Evolutionary conservation across 2,888 invertebrate genomes (phyloP), one percentile per base, ranked within the genome.

Genomic region (Meghimatium bilineatum): DNA sequence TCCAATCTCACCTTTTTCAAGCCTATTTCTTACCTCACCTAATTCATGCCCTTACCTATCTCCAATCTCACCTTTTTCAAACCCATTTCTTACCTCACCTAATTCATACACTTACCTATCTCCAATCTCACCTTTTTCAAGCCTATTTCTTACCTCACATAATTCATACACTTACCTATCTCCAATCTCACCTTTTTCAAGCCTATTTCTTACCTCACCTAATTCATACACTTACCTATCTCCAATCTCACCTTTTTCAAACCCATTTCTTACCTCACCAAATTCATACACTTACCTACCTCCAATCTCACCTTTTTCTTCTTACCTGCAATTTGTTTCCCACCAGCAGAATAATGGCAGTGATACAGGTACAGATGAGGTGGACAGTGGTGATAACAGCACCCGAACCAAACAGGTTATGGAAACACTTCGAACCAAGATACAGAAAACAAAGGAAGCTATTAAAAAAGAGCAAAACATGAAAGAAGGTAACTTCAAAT

Each of bases 401-500:
- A 88, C 88, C 77, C 87, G 89, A 38, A 86, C 88, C 34, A 89
- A 89, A 79, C 89, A 89, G 32, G 93, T 93, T 81, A 91, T 93
- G 29, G 93, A 93, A 71, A 91, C 92, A 67, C 87, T 97, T 89
- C 96, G 96, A 94, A 96, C 95, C 89, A 98, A 98, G 95, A 97
- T 98, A 88, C 95, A 96, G 90, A 96, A 96, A 91, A 97, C 97
- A 89, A 96, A 97, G 94, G 97, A 98, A 92, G 95, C 96, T 86
- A 98, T 98, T 92, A 95, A 96, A 91, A 95, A 96, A 89, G 98
- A 98, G 94, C 98, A 98, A 95, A 97, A 96, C 84, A 96, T 97
- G 89, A 95, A 98, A 92, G 98, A 98, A 95, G 97, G 98, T 97
- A 91, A 94, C 52, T 34, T n/a, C n/a, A n/a, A n/a, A n/a, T n/a